Evolutionary conservation across 2,888 invertebrate genomes (phyloP), one percentile per base, ranked within the genome.

Genomic region (Campoletis raptor): DNA sequence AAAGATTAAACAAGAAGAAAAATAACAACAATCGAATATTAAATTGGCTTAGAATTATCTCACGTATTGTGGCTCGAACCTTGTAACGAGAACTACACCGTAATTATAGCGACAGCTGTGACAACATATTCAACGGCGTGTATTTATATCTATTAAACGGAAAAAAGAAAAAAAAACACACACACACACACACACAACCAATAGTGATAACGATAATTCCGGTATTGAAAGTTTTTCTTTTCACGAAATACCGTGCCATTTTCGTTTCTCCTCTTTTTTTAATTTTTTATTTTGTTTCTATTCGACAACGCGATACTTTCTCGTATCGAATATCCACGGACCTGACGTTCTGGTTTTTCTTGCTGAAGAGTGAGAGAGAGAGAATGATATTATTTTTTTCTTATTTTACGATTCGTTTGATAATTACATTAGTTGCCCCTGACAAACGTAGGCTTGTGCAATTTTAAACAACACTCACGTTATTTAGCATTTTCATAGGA

Each of bases 381-480:
- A 77, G 54, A 73, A 70, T 77, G 67, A 84, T 81, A n/a, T 45
- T 74, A 24, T 52, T 52, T 8, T 61, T 5, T 12, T 61, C 30
- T 12, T 12, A 30, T 30, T 61, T 30, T 81, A 61, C 74, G 48
- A 81, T 73, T 77, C 72, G 77, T 52, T 70, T 73, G 64, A 61
- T 77, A 57, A 54, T 70, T 77, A 64, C 52, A 54, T 73, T 54
- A 85, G 81, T 81, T 84, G 81, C 87, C 88, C 85, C 74, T 85
- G 87, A 85, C 86, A 66, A 79, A 81, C 81, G 87, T 90, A 90
- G 89, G 88, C 90, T 90, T 91, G 91, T 89, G 91, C 91, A 90
- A 90, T 88, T 85, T 72, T 69, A 69, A 76, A 83, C 69, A 67
- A 86, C 36, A 52, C 37, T 30, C 54, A 36, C 74, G 54, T 81